These are phyloP conservation scores for Campoplex capitator DNA, from an alignment of 2,888 invertebrate genomes.

Conservation along the genomic window DNA sequence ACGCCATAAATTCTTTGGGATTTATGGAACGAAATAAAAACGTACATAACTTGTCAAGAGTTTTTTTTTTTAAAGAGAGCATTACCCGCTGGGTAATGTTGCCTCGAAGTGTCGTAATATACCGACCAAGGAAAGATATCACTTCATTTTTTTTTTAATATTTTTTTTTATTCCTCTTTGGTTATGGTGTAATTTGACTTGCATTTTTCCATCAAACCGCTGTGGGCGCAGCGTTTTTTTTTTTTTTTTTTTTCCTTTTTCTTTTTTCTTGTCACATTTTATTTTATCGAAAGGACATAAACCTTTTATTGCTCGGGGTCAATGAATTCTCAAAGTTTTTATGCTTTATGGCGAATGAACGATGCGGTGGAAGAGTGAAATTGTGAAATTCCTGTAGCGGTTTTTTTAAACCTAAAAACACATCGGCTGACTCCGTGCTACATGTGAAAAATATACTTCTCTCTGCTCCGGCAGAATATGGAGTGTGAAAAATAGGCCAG, in stretches of 20 bases:
- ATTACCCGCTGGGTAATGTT: background rate
- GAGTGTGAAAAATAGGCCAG: constrained; percentile 33
- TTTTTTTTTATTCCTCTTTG: constrained; percentile 34
- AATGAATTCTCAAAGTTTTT: constrained; percentile 49
- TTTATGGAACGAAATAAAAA: constrained; percentile 1
- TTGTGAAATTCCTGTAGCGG: constrained; percentile 40
- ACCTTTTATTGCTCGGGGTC: constrained; percentile 44
- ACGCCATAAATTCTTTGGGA: no score
- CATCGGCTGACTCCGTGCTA: background rate
- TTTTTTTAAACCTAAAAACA: constrained; percentile 23
- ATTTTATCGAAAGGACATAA: constrained; percentile 17
- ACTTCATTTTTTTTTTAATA: constrained; percentile 19
- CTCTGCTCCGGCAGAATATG: constrained; percentile 1
- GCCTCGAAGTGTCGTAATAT: background rate
- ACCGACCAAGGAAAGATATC: constrained; percentile 2
- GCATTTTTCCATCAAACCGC: constrained; percentile 9
- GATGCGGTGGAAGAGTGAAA: constrained; percentile 22
- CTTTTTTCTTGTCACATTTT: background rate
- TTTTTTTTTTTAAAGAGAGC: constrained; percentile 13
- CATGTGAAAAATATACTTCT: constrained; percentile 18
- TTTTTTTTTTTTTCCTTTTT: no score
- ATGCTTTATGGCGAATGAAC: constrained; percentile 19
- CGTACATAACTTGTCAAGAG: background rate
- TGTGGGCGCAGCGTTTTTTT: background rate
- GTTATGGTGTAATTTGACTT: constrained; percentile 4